Conservation (phyloP, 2,113 vertebrate species). For the Myotis yumanensis region DNA sequence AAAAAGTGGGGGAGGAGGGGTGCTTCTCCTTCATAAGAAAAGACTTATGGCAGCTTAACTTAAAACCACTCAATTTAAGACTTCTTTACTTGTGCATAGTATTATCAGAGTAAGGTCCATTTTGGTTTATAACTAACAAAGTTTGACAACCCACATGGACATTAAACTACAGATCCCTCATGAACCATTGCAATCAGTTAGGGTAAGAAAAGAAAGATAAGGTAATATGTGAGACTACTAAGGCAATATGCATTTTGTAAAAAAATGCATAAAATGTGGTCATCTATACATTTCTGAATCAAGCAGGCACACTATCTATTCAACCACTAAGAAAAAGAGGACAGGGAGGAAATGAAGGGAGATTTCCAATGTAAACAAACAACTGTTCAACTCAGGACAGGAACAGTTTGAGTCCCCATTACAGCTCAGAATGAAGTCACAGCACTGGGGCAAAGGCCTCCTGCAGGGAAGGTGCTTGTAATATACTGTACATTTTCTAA, state of each 20-base stretch:
- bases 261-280: background rate
- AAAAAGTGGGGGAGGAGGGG: background rate
- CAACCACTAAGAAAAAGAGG: background rate
- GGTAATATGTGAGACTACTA: background rate
- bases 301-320: background rate
- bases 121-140: background rate
- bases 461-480: background rate
- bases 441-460: accelerated
- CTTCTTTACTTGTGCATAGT: background rate
- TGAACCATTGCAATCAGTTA: no score
- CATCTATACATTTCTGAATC: background rate
- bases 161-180: background rate
- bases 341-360: background rate
- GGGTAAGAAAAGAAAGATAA: background rate
- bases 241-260: no score
- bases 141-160: background rate
- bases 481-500: accelerated
- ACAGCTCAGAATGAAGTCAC: background rate
- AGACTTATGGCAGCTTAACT: background rate
- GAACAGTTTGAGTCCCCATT: background rate
- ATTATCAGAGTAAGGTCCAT: background rate
- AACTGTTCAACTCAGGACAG: background rate
- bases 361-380: no score
- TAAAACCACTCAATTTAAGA: background rate
- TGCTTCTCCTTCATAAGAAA: background rate